Percentiles rank a stretch among this genome's conserved stretches.
phyloP scores from a whole-genome alignment of 1,140 invertebrate genomes.

The Ostrea edulis region DNA sequence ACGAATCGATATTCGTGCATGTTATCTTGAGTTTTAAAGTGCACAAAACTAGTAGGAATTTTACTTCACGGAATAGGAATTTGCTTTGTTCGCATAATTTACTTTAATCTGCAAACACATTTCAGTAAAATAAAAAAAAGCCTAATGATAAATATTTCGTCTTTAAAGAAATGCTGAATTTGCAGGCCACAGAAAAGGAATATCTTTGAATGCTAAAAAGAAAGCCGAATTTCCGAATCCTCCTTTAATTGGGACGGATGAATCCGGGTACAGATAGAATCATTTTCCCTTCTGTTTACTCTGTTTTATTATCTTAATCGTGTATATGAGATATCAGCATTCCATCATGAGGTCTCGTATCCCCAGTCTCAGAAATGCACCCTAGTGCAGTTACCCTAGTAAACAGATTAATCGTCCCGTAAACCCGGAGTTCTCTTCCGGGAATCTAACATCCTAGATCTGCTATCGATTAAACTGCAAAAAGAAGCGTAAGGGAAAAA shows the following conservation, averaged over 20 bases:
- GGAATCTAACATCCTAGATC: neutral
- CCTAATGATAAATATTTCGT: no score
- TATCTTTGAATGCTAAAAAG: neutral
- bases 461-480: neutral
- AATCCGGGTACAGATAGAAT: neutral
- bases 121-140: neutral
- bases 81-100: neutral
- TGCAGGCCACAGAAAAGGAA: neutral
- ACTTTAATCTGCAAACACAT: neutral
- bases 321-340: conserved; percentile 24
- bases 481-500: no score
- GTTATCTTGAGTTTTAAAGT: neutral
- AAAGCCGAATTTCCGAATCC: neutral
- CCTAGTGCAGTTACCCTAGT: neutral
- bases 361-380: neutral
- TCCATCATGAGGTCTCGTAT: neutral
- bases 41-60: neutral
- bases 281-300: neutral
- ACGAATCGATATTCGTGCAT: neutral
- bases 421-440: neutral
- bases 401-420: neutral
- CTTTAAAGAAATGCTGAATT: no score
- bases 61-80: neutral
- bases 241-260: neutral
- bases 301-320: conserved; percentile 6